These are phyloP conservation scores for Pediacus dermestoides DNA, from an alignment of 2,888 invertebrate genomes.

Conservation along the genomic window DNA sequence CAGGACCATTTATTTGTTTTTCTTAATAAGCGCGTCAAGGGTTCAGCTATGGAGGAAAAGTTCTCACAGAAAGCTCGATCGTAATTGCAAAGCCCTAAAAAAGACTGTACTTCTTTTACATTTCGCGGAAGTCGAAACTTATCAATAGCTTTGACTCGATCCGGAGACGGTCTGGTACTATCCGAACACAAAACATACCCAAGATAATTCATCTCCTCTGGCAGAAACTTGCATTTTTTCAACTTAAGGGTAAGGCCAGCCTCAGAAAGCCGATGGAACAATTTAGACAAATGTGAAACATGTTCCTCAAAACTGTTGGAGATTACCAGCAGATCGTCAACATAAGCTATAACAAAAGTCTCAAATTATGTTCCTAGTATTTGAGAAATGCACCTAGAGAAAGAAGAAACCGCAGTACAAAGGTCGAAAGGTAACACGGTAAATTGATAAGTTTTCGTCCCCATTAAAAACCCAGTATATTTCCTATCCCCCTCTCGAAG, in stretches of 20 bases:
- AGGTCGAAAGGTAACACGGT: slow-evolving; percentile 13
- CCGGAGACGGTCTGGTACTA: neutral
- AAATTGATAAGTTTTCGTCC: slow-evolving; percentile 8
- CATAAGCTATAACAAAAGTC: slow-evolving; percentile 9
- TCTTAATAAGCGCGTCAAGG: neutral
- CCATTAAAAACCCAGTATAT: neutral
- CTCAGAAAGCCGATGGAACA: neutral
- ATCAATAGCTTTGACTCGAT: neutral
- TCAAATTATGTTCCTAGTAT: slow-evolving; percentile 8
- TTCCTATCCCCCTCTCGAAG: neutral
- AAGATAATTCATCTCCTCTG: neutral
- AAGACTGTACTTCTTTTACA: neutral
- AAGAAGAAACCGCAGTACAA: slow-evolving; percentile 7
- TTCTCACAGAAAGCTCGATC: slow-evolving; percentile 8
- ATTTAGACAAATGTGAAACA: neutral
- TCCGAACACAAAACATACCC: neutral
- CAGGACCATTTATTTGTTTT: slow-evolving; percentile 5
- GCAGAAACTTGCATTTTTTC: neutral
- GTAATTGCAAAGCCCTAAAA: slow-evolving; percentile 2
- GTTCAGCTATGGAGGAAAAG: slow-evolving; percentile 5
- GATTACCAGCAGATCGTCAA: slow-evolving; percentile 11
- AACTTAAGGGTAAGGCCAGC: slow-evolving; percentile 1
- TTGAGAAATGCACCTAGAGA: slow-evolving; percentile 5
- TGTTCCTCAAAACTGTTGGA: slow-evolving; percentile 11
- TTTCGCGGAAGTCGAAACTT: neutral